phyloP scores from a whole-genome alignment of 2,113 vertebrate genomes.

The Thunnus maccoyii region DNA sequence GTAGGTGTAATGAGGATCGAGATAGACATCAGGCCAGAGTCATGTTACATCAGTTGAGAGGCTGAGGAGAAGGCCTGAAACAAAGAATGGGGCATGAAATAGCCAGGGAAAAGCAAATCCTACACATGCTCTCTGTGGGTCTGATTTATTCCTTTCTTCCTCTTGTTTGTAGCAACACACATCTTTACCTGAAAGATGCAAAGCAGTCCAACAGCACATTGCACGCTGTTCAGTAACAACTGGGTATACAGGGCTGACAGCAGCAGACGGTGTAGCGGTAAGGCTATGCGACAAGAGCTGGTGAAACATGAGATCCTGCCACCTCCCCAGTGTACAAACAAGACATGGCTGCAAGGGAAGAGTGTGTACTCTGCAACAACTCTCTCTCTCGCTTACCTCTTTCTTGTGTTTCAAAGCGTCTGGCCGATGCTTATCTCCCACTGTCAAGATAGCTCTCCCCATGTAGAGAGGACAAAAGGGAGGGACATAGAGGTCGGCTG shows the following conservation, averaged over 20 bases:
- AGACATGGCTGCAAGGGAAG: slow-evolving; percentile 65
- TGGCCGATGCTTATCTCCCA: slow-evolving; percentile 66
- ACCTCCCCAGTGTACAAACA: slow-evolving; percentile 74
- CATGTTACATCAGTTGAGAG: slow-evolving; percentile 62
- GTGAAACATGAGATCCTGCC: slow-evolving; percentile 71
- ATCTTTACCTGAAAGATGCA: slow-evolving; percentile 48
- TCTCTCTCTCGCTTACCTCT: slow-evolving; percentile 26
- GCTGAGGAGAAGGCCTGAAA: slow-evolving; percentile 22
- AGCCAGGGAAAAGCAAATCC: slow-evolving; percentile 28
- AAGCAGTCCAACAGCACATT: slow-evolving; percentile 42
- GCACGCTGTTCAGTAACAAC: slow-evolving; percentile 53
- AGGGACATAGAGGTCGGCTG: slow-evolving; percentile 19
- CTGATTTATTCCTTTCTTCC: slow-evolving; percentile 54
- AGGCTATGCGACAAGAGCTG: slow-evolving; percentile 54
- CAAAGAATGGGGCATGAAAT: slow-evolving; percentile 48
- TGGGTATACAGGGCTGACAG: slow-evolving; percentile 53
- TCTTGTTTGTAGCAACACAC: slow-evolving; percentile 45
- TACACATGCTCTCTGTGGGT: slow-evolving; percentile 12
- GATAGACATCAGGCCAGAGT: slow-evolving; percentile 73
- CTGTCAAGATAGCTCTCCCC: slow-evolving; percentile 59
- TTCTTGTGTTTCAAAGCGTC: slow-evolving; percentile 50
- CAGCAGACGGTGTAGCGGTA: slow-evolving; percentile 46
- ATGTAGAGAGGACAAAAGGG: slow-evolving; percentile 49
- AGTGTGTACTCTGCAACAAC: slow-evolving; percentile 29
- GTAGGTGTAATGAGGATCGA: slow-evolving; percentile 65